These are phyloP conservation scores for Antechinus flavipes DNA, from an alignment of 2,113 vertebrate species.

Conservation along the genomic window DNA sequence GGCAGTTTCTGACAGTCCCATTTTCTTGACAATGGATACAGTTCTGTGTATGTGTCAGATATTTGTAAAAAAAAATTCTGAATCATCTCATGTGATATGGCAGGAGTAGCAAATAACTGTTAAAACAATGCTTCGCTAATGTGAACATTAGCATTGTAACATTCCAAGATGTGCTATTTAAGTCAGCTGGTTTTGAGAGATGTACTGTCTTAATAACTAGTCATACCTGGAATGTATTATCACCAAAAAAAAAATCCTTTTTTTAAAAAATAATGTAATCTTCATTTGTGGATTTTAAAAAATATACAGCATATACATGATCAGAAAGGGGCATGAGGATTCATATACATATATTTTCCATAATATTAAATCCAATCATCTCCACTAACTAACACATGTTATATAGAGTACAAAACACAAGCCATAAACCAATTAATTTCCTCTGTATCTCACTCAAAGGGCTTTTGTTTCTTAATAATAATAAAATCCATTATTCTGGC, in stretches of 20 bases:
- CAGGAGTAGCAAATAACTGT: background rate
- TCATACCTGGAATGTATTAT: constrained; percentile 20
- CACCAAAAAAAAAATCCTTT: background rate
- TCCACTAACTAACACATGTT: constrained; percentile 25
- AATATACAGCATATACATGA: background rate
- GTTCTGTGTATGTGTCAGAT: constrained; percentile 48
- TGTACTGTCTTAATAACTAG: constrained; percentile 17
- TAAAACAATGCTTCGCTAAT: constrained; percentile 54
- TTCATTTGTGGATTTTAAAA: background rate
- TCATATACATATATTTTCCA: constrained; percentile 31
- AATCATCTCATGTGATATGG: constrained; percentile 30
- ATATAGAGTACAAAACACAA: constrained; percentile 22
- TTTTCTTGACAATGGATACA: constrained; percentile 48
- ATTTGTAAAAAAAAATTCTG: constrained; percentile 52
- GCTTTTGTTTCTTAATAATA: constrained; percentile 8
- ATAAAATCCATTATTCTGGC: constrained; percentile 51
- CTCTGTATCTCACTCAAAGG: constrained; percentile 13
- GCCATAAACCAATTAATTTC: constrained; percentile 13
- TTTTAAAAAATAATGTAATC: background rate
- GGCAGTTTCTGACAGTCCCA: constrained; percentile 74
- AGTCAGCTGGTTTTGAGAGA: constrained; percentile 27
- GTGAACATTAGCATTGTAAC: constrained; percentile 21
- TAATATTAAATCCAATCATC: background rate
- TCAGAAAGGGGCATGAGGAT: constrained; percentile 15
- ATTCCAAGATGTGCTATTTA: background rate